phyloP scores from a whole-genome alignment of 2,888 invertebrate species.

The Drosophila pegasa region DNA sequence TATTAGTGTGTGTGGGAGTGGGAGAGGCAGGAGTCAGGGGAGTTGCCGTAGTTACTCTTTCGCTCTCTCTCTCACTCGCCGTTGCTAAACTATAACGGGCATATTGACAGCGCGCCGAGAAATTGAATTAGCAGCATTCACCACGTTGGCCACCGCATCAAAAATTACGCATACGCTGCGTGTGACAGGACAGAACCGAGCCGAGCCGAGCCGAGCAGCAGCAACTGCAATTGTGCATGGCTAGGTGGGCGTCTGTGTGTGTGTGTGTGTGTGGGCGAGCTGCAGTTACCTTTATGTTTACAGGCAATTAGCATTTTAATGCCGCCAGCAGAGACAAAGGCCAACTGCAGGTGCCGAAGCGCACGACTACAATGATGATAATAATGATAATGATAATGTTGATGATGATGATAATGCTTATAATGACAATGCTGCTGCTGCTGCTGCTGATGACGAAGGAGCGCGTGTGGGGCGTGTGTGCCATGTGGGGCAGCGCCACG shows the following conservation, averaged over 20 bases:
- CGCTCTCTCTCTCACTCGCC: neutral
- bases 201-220: slow-evolving; percentile 5
- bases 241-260: slow-evolving; percentile 13
- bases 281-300: slow-evolving; percentile 74
- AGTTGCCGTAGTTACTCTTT: neutral
- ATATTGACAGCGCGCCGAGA: slow-evolving; percentile 64
- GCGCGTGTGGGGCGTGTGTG: slow-evolving; percentile 20
- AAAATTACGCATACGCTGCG: slow-evolving; percentile 70
- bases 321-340: slow-evolving; percentile 70
- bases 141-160: slow-evolving; percentile 51
- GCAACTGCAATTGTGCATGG: slow-evolving; percentile 22
- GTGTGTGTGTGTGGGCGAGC: slow-evolving; percentile 18
- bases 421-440: slow-evolving; percentile 15
- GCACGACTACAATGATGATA: slow-evolving; percentile 34
- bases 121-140: slow-evolving; percentile 67
- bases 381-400: slow-evolving; percentile 22
- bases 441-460: slow-evolving; percentile 15
- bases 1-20: slow-evolving; percentile 41
- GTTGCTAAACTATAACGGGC: slow-evolving; percentile 53
- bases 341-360: slow-evolving; percentile 70
- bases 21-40: neutral
- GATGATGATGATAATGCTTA: slow-evolving; percentile 18
- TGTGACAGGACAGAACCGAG: slow-evolving; percentile 23
- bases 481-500: slow-evolving; percentile 42
- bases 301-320: slow-evolving; percentile 77